Evolutionary conservation across 2,113 vertebrate genomes (phyloP), one percentile per base, ranked within the genome.

Genomic region (Platysteira castanea): DNA sequence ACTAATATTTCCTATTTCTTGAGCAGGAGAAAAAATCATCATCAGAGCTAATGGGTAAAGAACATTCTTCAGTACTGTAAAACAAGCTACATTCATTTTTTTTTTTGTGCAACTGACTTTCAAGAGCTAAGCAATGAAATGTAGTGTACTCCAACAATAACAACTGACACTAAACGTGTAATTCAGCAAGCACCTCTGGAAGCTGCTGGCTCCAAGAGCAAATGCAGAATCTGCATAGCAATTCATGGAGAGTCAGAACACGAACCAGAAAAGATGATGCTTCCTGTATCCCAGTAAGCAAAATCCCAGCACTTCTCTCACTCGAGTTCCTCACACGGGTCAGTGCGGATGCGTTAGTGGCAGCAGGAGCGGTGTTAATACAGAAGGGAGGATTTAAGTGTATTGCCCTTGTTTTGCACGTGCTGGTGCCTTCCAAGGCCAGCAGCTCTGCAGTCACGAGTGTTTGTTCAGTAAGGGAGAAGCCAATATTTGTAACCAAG

Each of bases 121-220:
- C 52, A 86, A 75, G 82, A 94, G 50, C 68, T 70, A 91, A 60
- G 85, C 87, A 90, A 47, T 54, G 33, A 94, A 90, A 42, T 88
- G 97, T 97, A 98, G 97, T 97, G 97, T 96, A 87, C 30, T 47
- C 76, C 69, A 50, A 52, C 41, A 65, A 74, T 89, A 73, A 75
- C 11, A 73, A 80, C 15, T 0, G 0, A 61, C 90, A 60, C 26
- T 15, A 19, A 44, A 67, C 0, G 0, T 10, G 49, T 65, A 47
- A 88, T 70, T 63, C 85, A 83, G 26, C 31, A 85, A 64, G 50
- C 37, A 90, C 20, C 50, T 87, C 18, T 22, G 61, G 90, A 84
- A 91, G 67, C 59, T 85, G 59, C 26, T 78, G 56, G 87, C 78
- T 93, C 87, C 87, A 85, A 78, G 39, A 93, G 27, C 50, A 42